A percentile compares a stretch with the other conserved stretches of the same genome.
These are phyloP conservation scores for Elachura formosa DNA, from an alignment of 2,113 vertebrate genomes.

Conservation along the genomic window DNA sequence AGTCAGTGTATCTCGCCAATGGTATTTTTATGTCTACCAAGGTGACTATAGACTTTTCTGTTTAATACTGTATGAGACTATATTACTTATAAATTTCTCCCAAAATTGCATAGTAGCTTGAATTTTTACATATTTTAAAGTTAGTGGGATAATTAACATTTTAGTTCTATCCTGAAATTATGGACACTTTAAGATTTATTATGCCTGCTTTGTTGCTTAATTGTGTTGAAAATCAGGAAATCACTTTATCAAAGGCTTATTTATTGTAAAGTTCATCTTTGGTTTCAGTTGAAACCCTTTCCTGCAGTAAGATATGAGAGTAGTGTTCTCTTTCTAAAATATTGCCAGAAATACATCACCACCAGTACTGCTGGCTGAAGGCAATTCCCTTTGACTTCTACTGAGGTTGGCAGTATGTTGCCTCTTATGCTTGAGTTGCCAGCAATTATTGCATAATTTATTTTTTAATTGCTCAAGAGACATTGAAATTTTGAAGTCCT, in stretches of 20 bases:
- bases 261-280: not conserved
- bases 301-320: not conserved
- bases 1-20: not conserved
- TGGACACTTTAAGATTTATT: not conserved
- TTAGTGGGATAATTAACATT: not conserved
- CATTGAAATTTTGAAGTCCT: not conserved
- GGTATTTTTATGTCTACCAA: not conserved
- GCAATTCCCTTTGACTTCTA: not conserved
- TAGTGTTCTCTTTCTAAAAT: not conserved
- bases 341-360: not conserved
- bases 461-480: not conserved
- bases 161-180: not conserved
- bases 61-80: not conserved
- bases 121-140: not conserved
- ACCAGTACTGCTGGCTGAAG: not conserved
- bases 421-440: not conserved
- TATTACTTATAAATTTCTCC: not conserved
- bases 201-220: not conserved
- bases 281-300: not conserved
- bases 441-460: not conserved
- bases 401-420: not conserved
- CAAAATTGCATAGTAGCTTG: not conserved
- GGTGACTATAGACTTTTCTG: not conserved
- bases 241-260: not conserved
- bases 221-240: not conserved